Base-by-base conservation (phyloP, 2,113 vertebrate genomes). In the Triplophysa tibetana region DNA sequence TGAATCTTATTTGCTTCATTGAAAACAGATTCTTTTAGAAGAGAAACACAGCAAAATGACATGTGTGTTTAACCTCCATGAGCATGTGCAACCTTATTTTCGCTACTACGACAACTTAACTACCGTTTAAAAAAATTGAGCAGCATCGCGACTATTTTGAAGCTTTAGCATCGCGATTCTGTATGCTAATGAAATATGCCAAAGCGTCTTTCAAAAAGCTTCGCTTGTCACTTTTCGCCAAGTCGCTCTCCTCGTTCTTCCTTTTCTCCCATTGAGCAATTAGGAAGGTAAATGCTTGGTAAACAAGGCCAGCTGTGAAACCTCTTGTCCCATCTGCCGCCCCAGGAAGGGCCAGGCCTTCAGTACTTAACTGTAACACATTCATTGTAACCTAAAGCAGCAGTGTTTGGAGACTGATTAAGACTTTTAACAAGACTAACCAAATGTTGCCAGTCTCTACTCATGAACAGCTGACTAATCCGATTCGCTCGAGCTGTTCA, bases 241-340 rank as follows among this genome's bases (percentile, higher is more conserved):
- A 74, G n/a, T 74, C 54, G 21, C 7, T 45, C 43, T 79, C 50
- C 50, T 75, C 65, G 33, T 70, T 29, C 21, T 52, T 81, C 21
- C 65, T 43, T 70, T 26, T 56, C 23, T 67, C 50, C 13, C 21
- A n/a, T 33, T 21, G 67, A 56, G 62, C 21, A 70, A 19, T 14
- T 75, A 68, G 56, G 77, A 70, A 62, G 19, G 68, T 70, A 79
- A 62, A 70, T 79, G 54, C 67, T 62, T 45, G 41, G 52, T 70
- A 68, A 70, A 79, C 67, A 68, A 50, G 58, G 24, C 56, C 77
- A 79, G 77, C 67, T 79, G 77, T 69, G 68, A 29, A 62, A 21
- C 38, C 41, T 70, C 66, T 79, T 68, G 17, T 68, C 67, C 77
- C 77, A 79, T 79, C 77, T 79, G 77, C 54, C 45, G 26, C 67